Evolutionary conservation across 2,113 vertebrate genomes (phyloP).

Genomic region (Megalops atlanticus): DNA sequence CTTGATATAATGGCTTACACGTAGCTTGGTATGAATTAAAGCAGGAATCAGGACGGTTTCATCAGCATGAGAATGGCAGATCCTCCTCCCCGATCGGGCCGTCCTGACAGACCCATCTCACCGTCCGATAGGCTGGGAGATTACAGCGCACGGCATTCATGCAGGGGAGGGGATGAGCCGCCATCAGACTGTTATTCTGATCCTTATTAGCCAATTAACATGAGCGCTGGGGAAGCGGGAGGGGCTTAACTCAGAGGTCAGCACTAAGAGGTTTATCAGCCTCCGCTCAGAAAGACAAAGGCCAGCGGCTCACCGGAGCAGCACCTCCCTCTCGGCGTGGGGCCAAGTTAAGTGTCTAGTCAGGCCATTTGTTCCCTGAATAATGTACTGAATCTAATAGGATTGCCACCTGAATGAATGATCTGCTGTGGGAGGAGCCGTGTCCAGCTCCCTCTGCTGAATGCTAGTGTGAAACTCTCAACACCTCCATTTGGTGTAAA

Average conservation of each 20-base stretch:
- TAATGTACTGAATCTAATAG: conserved; percentile 15
- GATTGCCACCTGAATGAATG: background rate
- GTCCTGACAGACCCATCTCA: too few species aligned
- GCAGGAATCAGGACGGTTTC: too few species aligned
- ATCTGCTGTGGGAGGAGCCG: background rate
- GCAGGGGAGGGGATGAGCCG: too few species aligned
- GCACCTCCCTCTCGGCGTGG: background rate
- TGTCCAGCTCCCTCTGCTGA: too few species aligned
- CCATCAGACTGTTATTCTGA: conserved; percentile 15
- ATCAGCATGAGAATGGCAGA: too few species aligned
- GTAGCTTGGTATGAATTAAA: too few species aligned
- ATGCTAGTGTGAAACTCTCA: background rate
- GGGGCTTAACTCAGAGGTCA: conserved; percentile 6
- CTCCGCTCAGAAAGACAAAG: conserved; percentile 16
- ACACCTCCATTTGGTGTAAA: background rate
- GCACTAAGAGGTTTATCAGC: conserved; percentile 30
- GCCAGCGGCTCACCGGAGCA: background rate
- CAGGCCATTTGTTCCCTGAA: background rate
- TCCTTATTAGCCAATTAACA: conserved; percentile 20
- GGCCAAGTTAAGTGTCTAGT: background rate
- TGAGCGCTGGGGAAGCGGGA: background rate
- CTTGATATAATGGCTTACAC: too few species aligned
- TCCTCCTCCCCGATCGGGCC: too few species aligned
- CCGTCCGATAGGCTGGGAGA: too few species aligned
- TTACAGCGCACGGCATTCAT: too few species aligned